Evolutionary conservation across 2,888 invertebrate genomes (phyloP), one percentile per base, ranked within the genome.

Genomic region (Melanotus villosus): DNA sequence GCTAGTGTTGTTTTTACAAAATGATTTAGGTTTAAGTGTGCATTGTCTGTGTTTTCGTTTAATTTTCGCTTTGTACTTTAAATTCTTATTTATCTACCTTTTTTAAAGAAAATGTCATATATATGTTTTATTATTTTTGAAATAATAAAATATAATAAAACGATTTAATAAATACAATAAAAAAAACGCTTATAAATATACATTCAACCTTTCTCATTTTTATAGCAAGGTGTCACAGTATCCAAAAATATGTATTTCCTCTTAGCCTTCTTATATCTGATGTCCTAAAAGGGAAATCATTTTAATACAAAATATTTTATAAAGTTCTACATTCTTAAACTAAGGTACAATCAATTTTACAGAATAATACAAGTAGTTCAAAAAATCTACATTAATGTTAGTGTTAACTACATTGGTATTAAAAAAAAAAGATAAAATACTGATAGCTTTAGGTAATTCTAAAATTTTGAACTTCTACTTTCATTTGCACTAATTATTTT

Each of bases 241-340:
- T 56, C 56, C 38, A 56, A 36, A 56, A 56, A 56, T 56, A 56
- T 21, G 56, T 74, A 73, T 78, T 83, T 83, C 73, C 82, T 74
- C 75, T 83, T 83, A 36, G 80, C 78, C 77, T 78, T 83, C 73
- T 75, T 80, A 76, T 81, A 82, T 76, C 81, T 80, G 76, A 79
- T 77, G 56, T 78, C 82, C 83, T 83, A 79, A 72, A 83, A 82
- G 70, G 69, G 64, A 72, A 75, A 72, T 41, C 7, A 18, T 14
- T 36, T 64, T 21, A 14, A n/a, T n/a, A n/a, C n/a, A n/a, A n/a
- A n/a, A n/a, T n/a, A n/a, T n/a, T n/a, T n/a, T n/a, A n/a, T n/a
- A n/a, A n/a, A n/a, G n/a, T n/a, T n/a, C n/a, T n/a, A n/a, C n/a
- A n/a, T n/a, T n/a, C n/a, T n/a, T n/a, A n/a, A n/a, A n/a, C n/a